Evolutionary conservation across 2,113 vertebrate species (phyloP).

Genomic region (Melanerpes aurifrons): DNA sequence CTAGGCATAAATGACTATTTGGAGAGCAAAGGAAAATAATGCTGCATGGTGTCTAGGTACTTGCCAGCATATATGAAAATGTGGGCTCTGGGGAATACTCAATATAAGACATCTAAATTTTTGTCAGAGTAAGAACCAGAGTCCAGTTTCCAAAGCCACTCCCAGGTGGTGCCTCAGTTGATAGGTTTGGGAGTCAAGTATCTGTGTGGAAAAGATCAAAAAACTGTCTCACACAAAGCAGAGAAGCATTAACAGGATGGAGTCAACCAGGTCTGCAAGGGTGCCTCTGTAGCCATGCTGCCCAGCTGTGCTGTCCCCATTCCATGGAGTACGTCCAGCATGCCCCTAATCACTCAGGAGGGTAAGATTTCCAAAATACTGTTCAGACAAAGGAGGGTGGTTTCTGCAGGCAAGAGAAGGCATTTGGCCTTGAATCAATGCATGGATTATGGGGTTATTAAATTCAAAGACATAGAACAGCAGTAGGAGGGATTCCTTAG

Average conservation of each 20-base stretch:
- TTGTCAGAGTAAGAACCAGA: conserved; percentile 26
- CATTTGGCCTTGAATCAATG: not conserved
- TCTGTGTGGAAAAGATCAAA: conserved; percentile 27
- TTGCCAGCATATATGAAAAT: not conserved
- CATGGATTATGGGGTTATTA: not conserved
- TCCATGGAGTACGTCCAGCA: fast-evolving
- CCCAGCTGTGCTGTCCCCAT: fast-evolving
- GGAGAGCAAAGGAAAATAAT: not conserved
- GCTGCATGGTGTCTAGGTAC: not conserved
- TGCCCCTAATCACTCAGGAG: not conserved
- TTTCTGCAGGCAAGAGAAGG: not conserved
- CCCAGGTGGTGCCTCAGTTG: not conserved
- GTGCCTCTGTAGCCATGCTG: fast-evolving
- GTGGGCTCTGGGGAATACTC: not conserved
- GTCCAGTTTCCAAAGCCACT: conserved; percentile 3
- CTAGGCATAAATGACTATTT: not conserved
- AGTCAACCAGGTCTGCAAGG: not conserved
- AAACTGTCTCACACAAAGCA: conserved; percentile 35
- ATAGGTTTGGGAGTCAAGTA: conserved; percentile 15
- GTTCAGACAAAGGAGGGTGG: not conserved
- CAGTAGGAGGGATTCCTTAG: not conserved
- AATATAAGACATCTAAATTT: not conserved
- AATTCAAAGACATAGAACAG: not conserved
- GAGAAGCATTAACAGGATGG: not conserved
- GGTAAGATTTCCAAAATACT: not conserved